phyloP scores from a whole-genome alignment of 2,113 vertebrate genomes.

The Callopanchax toddi region DNA sequence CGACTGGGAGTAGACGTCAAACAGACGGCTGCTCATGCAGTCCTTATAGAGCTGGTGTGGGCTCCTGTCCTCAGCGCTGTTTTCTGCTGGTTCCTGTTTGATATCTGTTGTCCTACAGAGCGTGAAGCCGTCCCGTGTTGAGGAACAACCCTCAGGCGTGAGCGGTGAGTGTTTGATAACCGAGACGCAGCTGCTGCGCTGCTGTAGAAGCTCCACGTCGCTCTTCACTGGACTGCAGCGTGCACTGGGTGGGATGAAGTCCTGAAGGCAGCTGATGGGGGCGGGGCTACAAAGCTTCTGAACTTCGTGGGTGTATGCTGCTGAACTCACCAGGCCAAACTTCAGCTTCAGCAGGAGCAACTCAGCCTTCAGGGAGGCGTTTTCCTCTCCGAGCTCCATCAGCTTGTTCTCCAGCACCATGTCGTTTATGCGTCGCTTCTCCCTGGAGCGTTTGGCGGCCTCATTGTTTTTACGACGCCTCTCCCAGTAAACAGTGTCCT shows the following conservation, averaged over 20 bases:
- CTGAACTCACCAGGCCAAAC: constrained; percentile 91
- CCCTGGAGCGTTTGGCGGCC: constrained; percentile 94
- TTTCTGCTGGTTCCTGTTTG: constrained; percentile 88
- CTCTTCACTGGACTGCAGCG: constrained; percentile 74
- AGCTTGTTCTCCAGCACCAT: constrained; percentile 97
- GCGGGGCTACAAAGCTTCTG: constrained; percentile 86
- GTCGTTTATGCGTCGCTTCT: constrained; percentile 94
- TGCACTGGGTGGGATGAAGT: constrained; percentile 76
- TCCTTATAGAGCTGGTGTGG: constrained; percentile 84
- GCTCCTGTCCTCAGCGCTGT: constrained; percentile 80
- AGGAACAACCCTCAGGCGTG: constrained; percentile 78
- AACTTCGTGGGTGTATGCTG: constrained; percentile 89
- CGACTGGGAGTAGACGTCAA: constrained; percentile 81
- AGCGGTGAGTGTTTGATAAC: constrained; percentile 96
- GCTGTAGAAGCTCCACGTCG: constrained; percentile 81
- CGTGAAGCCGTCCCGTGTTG: constrained; percentile 70
- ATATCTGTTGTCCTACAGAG: constrained; percentile 81
- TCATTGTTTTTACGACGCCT: constrained; percentile 95
- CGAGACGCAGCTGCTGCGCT: constrained; percentile 89
- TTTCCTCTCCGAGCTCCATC: constrained; percentile 93
- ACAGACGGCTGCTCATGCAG: constrained; percentile 82
- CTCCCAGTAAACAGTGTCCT: constrained; percentile 95
- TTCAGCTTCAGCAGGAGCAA: constrained; percentile 91
- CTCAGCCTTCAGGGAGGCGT: constrained; percentile 90
- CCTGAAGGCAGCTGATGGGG: constrained; percentile 83